A percentile compares a stretch with the other conserved stretches of the same genome.
These are phyloP conservation scores for Malacosoma neustria DNA, from an alignment of 2,888 invertebrate species.

Conservation along the genomic window DNA sequence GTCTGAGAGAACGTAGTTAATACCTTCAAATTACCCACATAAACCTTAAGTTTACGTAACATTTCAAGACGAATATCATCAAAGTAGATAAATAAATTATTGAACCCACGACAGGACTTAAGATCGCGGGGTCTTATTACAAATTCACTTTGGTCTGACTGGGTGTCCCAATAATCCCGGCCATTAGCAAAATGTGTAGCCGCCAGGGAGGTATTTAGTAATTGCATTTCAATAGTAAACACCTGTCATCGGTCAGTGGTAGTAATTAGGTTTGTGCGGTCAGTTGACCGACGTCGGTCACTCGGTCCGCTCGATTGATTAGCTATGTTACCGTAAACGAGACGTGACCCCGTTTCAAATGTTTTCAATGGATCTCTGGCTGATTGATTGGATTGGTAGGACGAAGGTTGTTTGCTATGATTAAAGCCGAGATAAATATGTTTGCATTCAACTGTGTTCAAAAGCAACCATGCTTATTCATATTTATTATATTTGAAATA, in stretches of 20 bases:
- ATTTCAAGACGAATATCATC: constrained; percentile 27
- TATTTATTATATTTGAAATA: no score
- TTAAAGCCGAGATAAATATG: neutral
- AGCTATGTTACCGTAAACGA: constrained; percentile 17
- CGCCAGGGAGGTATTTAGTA: constrained; percentile 29
- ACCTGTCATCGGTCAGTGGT: constrained; percentile 46
- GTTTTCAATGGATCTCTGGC: constrained; percentile 12
- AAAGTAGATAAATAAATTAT: constrained; percentile 52
- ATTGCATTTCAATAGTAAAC: constrained; percentile 55
- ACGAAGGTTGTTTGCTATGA: neutral
- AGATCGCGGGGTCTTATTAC: constrained; percentile 45
- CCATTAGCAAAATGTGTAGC: constrained; percentile 47
- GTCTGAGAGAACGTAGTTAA: neutral
- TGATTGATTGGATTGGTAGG: neutral
- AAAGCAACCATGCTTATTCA: no score
- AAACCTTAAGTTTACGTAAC: constrained; percentile 18
- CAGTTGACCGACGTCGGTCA: constrained; percentile 39
- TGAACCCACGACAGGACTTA: constrained; percentile 39
- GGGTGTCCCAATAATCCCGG: constrained; percentile 37
- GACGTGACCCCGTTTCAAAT: constrained; percentile 14
- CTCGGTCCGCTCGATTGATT: constrained; percentile 47
- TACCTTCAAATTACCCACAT: neutral
- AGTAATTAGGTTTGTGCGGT: constrained; percentile 48
- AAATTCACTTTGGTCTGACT: constrained; percentile 52
- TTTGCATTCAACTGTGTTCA: no score